phyloP scores from a whole-genome alignment of 2,113 vertebrate genomes.

The Deroptyus accipitrinus region DNA sequence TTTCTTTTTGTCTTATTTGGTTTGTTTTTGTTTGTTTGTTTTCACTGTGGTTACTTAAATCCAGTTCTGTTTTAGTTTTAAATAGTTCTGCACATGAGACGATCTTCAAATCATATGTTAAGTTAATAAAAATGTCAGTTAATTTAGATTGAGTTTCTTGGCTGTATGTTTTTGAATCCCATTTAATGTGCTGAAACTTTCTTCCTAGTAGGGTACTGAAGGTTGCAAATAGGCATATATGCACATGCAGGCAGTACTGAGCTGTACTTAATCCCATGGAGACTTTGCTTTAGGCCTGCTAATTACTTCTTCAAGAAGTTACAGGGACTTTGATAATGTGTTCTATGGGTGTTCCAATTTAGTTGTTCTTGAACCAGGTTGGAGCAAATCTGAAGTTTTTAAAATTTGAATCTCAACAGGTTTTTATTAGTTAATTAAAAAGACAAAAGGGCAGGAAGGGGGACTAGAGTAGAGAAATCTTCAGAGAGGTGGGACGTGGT shows the following conservation, averaged over 20 bases:
- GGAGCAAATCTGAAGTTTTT: not conserved
- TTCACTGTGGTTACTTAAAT: not conserved
- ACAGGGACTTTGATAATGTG: rapidly evolving
- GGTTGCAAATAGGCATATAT: not conserved
- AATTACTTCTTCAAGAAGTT: not conserved
- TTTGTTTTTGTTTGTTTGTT: not conserved
- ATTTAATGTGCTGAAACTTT: not conserved
- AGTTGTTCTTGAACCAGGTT: not conserved
- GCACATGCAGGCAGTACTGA: not conserved
- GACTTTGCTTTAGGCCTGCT: not conserved
- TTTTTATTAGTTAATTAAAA: not conserved
- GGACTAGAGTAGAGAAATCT: not conserved
- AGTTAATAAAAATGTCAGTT: not conserved
- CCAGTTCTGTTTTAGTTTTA: not conserved
- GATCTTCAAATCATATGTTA: not conserved
- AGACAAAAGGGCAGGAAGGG: not conserved
- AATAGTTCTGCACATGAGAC: not conserved
- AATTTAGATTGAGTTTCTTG: not conserved
- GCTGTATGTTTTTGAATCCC: not conserved
- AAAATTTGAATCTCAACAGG: not conserved
- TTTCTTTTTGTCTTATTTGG: not conserved
- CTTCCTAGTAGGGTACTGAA: not conserved
- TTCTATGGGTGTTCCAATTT: not conserved
- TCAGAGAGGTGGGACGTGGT: not conserved
- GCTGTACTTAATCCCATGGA: not conserved